A percentile compares a stretch with the other conserved stretches of the same genome.
phyloP scores from a whole-genome alignment of 2,797 vertebrate genomes.

The Mus caroli region DNA sequence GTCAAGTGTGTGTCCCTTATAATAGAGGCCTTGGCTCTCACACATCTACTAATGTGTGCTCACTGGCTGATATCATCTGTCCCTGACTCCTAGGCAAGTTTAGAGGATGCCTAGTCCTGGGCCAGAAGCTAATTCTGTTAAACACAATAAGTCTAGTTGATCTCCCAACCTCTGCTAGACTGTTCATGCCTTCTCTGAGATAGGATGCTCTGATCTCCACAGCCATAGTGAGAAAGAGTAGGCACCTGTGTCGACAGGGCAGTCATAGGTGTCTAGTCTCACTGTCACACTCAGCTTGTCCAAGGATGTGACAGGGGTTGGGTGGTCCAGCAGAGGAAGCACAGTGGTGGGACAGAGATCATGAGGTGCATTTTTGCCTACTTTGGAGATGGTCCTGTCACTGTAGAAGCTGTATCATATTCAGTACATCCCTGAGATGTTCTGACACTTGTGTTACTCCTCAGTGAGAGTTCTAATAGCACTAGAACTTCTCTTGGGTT shows the following conservation, averaged over 20 bases:
- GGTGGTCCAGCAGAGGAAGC: not conserved
- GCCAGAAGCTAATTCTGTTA: not conserved
- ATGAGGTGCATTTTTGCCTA: rapidly evolving
- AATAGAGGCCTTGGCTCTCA: not conserved
- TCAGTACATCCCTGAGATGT: not conserved
- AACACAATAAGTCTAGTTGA: not conserved
- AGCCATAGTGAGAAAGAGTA: not conserved
- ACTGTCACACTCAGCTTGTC: rapidly evolving
- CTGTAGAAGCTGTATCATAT: not conserved
- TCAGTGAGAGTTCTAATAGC: not conserved
- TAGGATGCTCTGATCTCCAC: not conserved
- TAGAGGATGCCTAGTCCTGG: not conserved
- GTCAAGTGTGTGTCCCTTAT: not conserved
- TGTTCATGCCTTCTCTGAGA: not conserved
- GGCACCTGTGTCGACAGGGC: not conserved
- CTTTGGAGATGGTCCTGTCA: rapidly evolving
- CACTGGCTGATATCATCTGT: not conserved
- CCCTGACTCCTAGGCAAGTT: not conserved
- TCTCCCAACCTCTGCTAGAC: not conserved
- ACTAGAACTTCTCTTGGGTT: not conserved
- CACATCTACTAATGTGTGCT: too few species aligned
- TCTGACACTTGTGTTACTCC: not conserved
- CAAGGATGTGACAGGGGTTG: too few species aligned
- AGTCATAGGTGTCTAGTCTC: not conserved
- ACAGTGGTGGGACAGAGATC: not conserved